Percentiles rank a stretch among this genome's conserved stretches.
Conservation (phyloP, 2,113 vertebrate genomes). For the Rostratula benghalensis region DNA sequence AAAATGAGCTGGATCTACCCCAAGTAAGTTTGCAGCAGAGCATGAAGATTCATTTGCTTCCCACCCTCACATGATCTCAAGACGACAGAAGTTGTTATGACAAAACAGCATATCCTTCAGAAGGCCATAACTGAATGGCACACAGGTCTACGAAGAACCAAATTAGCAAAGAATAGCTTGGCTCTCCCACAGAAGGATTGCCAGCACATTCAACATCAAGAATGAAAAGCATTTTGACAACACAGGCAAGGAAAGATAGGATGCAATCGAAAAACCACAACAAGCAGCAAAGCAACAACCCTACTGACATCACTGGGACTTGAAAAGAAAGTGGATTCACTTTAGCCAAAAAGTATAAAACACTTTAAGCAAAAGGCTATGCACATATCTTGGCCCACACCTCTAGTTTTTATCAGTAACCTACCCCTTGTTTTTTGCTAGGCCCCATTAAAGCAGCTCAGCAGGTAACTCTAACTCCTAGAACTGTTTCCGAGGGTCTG, state of each 20-base stretch:
- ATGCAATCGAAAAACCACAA: not conserved
- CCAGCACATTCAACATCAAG: not conserved
- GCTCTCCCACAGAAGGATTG: not conserved
- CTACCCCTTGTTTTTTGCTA: not conserved
- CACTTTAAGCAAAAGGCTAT: not conserved
- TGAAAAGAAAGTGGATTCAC: not conserved
- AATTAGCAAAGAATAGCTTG: not conserved
- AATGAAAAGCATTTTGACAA: slow-evolving; percentile 18
- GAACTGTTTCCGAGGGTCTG: not conserved
- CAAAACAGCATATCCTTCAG: not conserved
- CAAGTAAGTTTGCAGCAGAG: not conserved
- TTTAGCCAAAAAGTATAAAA: not conserved
- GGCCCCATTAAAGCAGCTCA: not conserved
- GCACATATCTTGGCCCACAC: not conserved
- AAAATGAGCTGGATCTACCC: not conserved
- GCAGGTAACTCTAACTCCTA: not conserved
- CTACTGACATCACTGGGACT: not conserved
- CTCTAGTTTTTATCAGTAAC: not conserved
- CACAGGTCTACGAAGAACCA: not conserved
- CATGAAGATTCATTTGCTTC: not conserved
- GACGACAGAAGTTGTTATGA: not conserved
- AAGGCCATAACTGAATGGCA: not conserved
- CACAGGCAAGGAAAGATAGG: not conserved
- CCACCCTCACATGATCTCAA: not conserved
- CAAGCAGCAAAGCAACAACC: not conserved